These are phyloP conservation scores for Argyresthia goedartella DNA, from an alignment of 2,888 invertebrate species.

Conservation along the genomic window DNA sequence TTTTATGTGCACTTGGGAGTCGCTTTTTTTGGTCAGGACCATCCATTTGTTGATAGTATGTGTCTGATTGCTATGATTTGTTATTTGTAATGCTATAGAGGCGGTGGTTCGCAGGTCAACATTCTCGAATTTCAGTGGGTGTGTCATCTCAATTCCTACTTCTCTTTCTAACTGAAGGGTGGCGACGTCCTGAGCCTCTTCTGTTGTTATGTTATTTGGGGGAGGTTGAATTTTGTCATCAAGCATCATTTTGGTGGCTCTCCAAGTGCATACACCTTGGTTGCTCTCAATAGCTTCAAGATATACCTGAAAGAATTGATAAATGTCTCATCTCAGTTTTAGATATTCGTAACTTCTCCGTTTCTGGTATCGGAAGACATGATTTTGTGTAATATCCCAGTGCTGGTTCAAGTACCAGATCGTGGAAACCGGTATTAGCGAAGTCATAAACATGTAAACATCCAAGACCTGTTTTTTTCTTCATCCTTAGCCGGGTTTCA, in stretches of 20 bases:
- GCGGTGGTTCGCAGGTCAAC: constrained; percentile 38
- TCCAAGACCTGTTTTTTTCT: too few relatives aligned
- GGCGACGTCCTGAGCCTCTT: constrained; percentile 13
- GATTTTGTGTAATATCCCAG: too few relatives aligned
- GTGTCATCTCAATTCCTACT: constrained; percentile 65
- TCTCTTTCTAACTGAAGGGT: constrained; percentile 45
- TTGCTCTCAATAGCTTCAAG: constrained; percentile 82
- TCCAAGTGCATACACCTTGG: constrained; percentile 70
- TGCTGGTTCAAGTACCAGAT: too few relatives aligned
- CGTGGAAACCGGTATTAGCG: too few relatives aligned
- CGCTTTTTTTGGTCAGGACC: constrained; percentile 58
- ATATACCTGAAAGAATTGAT: constrained; percentile 45
- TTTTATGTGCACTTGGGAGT: constrained; percentile 62
- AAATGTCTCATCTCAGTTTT: constrained; percentile 7
- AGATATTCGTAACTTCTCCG: too few relatives aligned
- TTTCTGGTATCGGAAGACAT: too few relatives aligned
- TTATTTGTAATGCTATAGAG: constrained; percentile 29
- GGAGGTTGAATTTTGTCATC: constrained; percentile 28
- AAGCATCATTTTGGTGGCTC: constrained; percentile 62
- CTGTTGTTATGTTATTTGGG: constrained; percentile 17
- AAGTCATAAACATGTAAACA: too few relatives aligned
- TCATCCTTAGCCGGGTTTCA: too few relatives aligned
- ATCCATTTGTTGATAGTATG: constrained; percentile 60
- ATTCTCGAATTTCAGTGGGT: constrained; percentile 56
- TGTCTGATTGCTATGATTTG: constrained; percentile 50